phyloP scores from a whole-genome alignment of 1,140 invertebrate species.

The Bombus vancouverensis region DNA sequence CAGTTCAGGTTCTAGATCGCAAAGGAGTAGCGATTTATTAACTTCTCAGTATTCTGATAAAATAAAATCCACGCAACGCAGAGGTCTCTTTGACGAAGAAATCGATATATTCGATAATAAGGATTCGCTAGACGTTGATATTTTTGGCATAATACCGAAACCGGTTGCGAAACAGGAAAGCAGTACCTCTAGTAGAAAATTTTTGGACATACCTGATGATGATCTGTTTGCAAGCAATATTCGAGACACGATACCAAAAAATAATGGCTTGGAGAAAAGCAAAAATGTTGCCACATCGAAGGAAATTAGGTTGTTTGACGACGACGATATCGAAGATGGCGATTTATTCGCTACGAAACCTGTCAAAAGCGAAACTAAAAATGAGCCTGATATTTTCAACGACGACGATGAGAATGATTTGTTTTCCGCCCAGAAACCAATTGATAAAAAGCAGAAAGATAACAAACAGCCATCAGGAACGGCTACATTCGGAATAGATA shows the following conservation, averaged over 20 bases:
- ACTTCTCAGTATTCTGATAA: constrained; percentile 46
- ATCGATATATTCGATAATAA: constrained; percentile 68
- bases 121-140: constrained; percentile 72
- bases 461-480: not conserved
- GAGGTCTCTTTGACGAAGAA: constrained; percentile 71
- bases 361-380: constrained; percentile 12
- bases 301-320: constrained; percentile 57
- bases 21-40: constrained; percentile 70
- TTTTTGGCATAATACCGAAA: constrained; percentile 65
- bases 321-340: constrained; percentile 50
- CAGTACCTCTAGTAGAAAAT: not conserved
- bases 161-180: constrained; percentile 1
- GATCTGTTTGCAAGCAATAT: constrained; percentile 29
- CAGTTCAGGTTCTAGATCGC: constrained; percentile 72
- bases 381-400: constrained; percentile 15
- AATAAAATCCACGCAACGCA: constrained; percentile 41
- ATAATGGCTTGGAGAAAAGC: constrained; percentile 7
- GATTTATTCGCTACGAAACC: constrained; percentile 59
- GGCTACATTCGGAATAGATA: not conserved
- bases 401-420: constrained; percentile 53
- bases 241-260: constrained; percentile 7
- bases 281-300: constrained; percentile 7
- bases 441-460: not conserved
- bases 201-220: not conserved
- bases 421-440: constrained; percentile 38